These are phyloP conservation scores for Sturnira hondurensis DNA, from an alignment of 2,113 vertebrate species.

Conservation along the genomic window DNA sequence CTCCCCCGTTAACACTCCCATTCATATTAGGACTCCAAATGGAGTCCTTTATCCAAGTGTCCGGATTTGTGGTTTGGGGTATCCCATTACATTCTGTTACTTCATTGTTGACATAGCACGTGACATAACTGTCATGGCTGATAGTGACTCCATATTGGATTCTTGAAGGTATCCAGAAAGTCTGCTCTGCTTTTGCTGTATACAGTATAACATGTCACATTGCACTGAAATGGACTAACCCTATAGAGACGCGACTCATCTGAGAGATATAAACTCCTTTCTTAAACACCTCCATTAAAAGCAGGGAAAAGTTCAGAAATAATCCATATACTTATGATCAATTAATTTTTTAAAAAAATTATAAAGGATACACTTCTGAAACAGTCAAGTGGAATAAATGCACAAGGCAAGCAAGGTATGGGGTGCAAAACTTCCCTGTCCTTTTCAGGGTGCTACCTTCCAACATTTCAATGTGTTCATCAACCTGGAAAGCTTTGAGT, in stretches of 20 bases:
- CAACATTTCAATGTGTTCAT: background rate
- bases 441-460: background rate
- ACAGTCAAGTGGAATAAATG: background rate
- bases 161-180: too few relatives aligned
- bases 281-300: background rate
- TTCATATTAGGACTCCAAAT: too few relatives aligned
- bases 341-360: background rate
- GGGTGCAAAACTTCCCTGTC: fast-evolving
- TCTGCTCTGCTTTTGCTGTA: too few relatives aligned
- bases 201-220: background rate
- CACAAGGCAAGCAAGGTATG: background rate
- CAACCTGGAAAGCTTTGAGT: background rate
- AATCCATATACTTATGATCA: background rate
- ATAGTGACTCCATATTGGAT: too few relatives aligned
- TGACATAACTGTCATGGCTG: too few relatives aligned
- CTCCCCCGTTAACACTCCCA: too few relatives aligned
- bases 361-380: background rate
- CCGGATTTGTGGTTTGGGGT: too few relatives aligned
- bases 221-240: background rate
- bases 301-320: background rate
- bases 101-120: too few relatives aligned
- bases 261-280: too few relatives aligned
- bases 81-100: too few relatives aligned
- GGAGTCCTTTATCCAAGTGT: too few relatives aligned
- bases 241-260: too few relatives aligned